Evolutionary conservation across 2,113 vertebrate genomes (phyloP).

Genomic region (Odontesthes bonariensis): DNA sequence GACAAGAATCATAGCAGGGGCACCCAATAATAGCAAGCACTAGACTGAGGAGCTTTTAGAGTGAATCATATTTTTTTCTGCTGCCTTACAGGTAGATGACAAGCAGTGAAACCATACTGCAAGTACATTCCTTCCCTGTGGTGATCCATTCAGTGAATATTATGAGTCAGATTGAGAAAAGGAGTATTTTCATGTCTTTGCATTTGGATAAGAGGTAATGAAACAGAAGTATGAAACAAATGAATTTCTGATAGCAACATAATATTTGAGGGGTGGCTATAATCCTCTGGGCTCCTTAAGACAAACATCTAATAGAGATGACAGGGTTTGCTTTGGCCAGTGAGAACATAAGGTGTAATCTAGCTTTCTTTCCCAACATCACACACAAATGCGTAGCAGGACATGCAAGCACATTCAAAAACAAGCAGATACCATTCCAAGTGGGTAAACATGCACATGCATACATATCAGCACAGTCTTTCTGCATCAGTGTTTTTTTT

Average conservation of each 20-base stretch:
- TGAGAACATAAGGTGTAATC: conserved; percentile 85
- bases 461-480: conserved; percentile 88
- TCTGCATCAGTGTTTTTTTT: conserved; percentile 82
- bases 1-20: conserved; percentile 64
- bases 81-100: conserved; percentile 61
- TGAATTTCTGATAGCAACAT: conserved; percentile 17
- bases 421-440: conserved; percentile 69
- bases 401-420: conserved; percentile 83
- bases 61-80: conserved; percentile 30
- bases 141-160: conserved; percentile 40
- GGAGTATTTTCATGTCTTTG: conserved; percentile 14
- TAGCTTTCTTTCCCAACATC: conserved; percentile 84
- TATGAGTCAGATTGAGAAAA: conserved; percentile 41
- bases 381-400: conserved; percentile 80
- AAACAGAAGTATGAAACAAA: conserved; percentile 27
- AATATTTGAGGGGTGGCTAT: conserved; percentile 24
- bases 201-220: conserved; percentile 1
- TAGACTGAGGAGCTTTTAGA: conserved; percentile 55
- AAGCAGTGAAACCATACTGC: conserved; percentile 57
- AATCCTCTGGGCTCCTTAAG: conserved; percentile 66
- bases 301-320: conserved; percentile 78
- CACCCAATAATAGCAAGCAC: conserved; percentile 61
- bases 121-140: conserved; percentile 40
- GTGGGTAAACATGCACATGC: conserved; percentile 73
- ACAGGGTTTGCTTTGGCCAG: conserved; percentile 71